Percentiles rank a stretch among this genome's conserved stretches.
phyloP scores from a whole-genome alignment of 2,113 vertebrate genomes.

The Oxyruncus cristatus region DNA sequence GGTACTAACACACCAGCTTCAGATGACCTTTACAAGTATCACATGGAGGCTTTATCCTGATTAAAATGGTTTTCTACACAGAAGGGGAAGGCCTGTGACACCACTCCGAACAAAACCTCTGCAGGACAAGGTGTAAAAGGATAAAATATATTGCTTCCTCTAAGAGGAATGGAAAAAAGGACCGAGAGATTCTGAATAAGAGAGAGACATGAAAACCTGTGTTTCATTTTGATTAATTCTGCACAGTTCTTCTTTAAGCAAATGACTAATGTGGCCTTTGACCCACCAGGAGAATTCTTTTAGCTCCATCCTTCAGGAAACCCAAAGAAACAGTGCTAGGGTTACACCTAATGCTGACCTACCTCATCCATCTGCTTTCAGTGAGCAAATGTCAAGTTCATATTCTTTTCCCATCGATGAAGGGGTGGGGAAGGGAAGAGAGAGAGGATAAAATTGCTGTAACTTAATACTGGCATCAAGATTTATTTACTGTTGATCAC shows the following conservation, averaged over 20 bases:
- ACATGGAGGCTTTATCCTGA: conserved; percentile 72
- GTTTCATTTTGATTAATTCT: conserved; percentile 73
- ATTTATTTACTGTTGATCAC: conserved; percentile 70
- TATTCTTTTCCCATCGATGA: conserved; percentile 60
- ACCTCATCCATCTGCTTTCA: conserved; percentile 65
- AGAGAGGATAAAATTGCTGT: conserved; percentile 46
- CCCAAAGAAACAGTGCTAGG: conserved; percentile 55
- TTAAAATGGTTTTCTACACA: conserved; percentile 76
- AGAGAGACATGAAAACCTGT: conserved; percentile 57
- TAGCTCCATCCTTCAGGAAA: conserved; percentile 42
- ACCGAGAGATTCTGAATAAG: conserved; percentile 62
- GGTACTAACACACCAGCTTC: conserved; percentile 58
- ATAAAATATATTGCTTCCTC: conserved; percentile 66
- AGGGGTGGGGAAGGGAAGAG: conserved; percentile 19
- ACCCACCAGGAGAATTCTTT: conserved; percentile 50
- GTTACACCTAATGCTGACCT: conserved; percentile 43
- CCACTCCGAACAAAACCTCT: conserved; percentile 70
- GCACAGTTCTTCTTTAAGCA: conserved; percentile 65
- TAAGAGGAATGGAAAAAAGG: conserved; percentile 62
- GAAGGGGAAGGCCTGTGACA: conserved; percentile 72
- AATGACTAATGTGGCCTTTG: conserved; percentile 56
- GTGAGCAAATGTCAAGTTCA: conserved; percentile 64
- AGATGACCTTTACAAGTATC: conserved; percentile 70
- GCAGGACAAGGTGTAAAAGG: conserved; percentile 71
- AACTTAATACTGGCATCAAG: conserved; percentile 66